Evolutionary conservation across 2,113 vertebrate genomes (phyloP).

Genomic region (Tor tambroides): DNA sequence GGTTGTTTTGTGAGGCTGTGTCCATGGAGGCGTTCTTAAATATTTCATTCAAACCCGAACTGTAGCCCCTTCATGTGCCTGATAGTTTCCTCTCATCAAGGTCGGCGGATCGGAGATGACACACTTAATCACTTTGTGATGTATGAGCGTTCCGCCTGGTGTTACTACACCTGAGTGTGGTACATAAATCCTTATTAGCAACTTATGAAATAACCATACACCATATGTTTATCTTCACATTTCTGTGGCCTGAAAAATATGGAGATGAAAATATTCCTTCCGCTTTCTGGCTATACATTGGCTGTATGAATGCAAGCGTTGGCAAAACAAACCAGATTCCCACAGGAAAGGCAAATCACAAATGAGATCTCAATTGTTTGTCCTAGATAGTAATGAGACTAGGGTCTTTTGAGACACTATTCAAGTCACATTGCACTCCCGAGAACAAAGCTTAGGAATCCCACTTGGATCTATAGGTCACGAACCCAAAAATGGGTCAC

Average conservation of each 20-base stretch:
- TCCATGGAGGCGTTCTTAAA: constrained; percentile 60
- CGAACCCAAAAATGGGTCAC: background rate
- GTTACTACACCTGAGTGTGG: constrained; percentile 47
- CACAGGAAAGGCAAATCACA: background rate
- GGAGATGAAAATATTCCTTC: background rate
- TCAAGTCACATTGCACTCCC: background rate
- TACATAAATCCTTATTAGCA: constrained; percentile 53
- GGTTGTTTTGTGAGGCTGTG: constrained; percentile 34
- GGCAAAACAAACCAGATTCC: constrained; percentile 6
- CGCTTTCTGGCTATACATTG: background rate
- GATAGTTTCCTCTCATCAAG: constrained; percentile 61
- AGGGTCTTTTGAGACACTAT: background rate
- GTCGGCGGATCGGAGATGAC: constrained; percentile 38
- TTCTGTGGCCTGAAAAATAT: constrained; percentile 13
- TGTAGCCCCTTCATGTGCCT: constrained; percentile 64
- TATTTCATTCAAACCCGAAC: constrained; percentile 69
- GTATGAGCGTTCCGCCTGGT: constrained; percentile 44
- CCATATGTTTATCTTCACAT: constrained; percentile 52
- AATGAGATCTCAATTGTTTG: constrained; percentile 18
- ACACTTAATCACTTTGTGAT: constrained; percentile 54
- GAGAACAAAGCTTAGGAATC: background rate
- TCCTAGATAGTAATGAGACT: constrained; percentile 15
- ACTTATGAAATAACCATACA: constrained; percentile 56
- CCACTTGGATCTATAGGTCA: background rate
- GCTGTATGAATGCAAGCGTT: background rate